phyloP scores from a whole-genome alignment of 2,113 vertebrate species.

The Zonotrichia leucophrys region DNA sequence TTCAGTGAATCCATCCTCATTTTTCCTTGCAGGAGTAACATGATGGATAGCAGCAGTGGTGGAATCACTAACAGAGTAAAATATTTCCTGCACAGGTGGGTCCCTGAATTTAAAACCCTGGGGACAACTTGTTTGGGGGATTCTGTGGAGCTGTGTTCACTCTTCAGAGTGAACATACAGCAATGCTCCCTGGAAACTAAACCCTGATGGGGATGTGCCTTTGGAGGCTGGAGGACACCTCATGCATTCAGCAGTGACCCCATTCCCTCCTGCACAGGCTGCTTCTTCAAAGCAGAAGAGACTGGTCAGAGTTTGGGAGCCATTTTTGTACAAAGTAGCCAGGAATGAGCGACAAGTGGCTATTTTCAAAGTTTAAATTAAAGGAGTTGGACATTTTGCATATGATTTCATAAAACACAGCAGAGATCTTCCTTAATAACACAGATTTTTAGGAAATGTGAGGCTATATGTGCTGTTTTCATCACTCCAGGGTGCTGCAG shows the following conservation, averaged over 20 bases:
- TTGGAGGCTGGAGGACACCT: background rate
- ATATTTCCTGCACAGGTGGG: background rate
- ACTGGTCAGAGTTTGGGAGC: background rate
- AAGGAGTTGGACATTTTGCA: background rate
- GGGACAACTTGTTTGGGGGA: background rate
- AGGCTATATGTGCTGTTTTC: background rate
- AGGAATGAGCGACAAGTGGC: background rate
- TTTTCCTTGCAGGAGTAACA: background rate
- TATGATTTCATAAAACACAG: background rate
- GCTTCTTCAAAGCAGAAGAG: background rate
- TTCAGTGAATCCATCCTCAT: background rate
- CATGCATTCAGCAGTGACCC: background rate
- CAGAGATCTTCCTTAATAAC: background rate
- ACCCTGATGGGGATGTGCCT: background rate
- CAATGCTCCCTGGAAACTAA: background rate
- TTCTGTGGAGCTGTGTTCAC: background rate
- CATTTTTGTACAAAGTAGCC: background rate
- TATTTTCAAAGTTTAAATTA: background rate
- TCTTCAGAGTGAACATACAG: background rate
- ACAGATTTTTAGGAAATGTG: background rate
- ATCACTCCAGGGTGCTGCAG: conserved; percentile 53
- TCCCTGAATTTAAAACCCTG: background rate
- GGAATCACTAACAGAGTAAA: background rate
- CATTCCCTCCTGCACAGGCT: background rate
- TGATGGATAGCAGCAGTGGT: background rate